Evolutionary conservation across 2,888 invertebrate genomes (phyloP), one percentile per base, ranked within the genome.

Genomic region (Erebia aethiops): DNA sequence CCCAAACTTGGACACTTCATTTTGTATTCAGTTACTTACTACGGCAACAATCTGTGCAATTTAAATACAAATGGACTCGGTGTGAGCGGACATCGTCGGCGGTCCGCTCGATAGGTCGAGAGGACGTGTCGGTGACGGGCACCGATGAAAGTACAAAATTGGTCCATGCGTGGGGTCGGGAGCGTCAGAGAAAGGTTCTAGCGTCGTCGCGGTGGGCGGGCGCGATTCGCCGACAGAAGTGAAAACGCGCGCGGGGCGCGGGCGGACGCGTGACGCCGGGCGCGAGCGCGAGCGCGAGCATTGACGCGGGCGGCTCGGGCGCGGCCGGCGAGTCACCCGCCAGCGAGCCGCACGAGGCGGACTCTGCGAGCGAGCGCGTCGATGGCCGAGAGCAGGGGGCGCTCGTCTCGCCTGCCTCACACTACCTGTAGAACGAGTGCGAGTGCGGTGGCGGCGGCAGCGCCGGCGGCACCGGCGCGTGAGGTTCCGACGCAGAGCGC

Each of bases 401-500:
- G 91, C 91, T 88, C 91, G 89, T 86, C 91, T 89, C 90, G 91
- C 90, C 84, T 84, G 89, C 92, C 92, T 90, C 91, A 88, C 92
- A 92, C 91, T 92, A 81, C 84, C 89, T 93, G 82, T 94, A 93
- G 85, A 94, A 94, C 67, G 94, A 94, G 84, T 93, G 93, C 73
- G 93, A 93, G 84, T 94, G 94, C 78, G 94, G 91, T 75, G 94
- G 92, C 79, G 94, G 93, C 71, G 94, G 89, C 83, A 93, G 81
- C 78, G 88, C 82, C 76, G 91, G 87, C 72, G 94, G 91, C 72
- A 94, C 88, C 35, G 94, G 94, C 66, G 95, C 94, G 84, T 95
- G 95, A 54, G 95, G 95, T 83, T 95, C 95, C 77, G 95, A 95
- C 60, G 94, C 94, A 54, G 95, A 95, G 18, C 95, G 92, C 85